Percentiles rank a stretch among this genome's conserved stretches.
Evolutionary conservation across 2,888 invertebrate genomes (phyloP).

Genomic region (Tridacna crocea): DNA sequence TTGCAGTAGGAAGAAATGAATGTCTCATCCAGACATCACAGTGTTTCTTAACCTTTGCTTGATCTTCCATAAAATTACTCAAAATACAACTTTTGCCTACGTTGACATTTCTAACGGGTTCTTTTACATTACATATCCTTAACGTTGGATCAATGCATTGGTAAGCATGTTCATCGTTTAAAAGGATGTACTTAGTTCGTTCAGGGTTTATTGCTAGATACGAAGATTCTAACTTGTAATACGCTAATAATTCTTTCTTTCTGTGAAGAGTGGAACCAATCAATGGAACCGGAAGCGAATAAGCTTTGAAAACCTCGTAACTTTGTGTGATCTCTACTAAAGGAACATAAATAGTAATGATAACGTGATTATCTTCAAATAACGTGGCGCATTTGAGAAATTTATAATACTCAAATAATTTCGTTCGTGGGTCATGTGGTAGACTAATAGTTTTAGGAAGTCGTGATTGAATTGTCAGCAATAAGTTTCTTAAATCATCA

Average conservation of each 20-base stretch:
- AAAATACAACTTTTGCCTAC: constrained; percentile 14
- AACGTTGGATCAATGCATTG: not conserved
- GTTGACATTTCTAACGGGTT: constrained; percentile 13
- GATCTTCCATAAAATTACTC: constrained; percentile 1
- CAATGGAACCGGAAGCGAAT: not conserved
- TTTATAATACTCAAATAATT: not conserved
- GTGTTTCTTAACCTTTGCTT: constrained; percentile 12
- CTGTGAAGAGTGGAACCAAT: not conserved
- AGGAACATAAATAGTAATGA: not conserved
- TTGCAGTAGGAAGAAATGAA: constrained; percentile 2
- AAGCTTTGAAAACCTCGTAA: constrained; percentile 2
- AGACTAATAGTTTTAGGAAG: not conserved
- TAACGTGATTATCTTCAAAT: constrained; percentile 2
- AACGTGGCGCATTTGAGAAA: not conserved
- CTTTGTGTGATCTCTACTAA: not conserved
- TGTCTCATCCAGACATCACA: constrained; percentile 18
- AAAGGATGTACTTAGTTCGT: not conserved
- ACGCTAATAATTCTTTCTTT: not conserved
- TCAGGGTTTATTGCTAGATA: constrained; percentile 10
- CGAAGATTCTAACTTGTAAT: not conserved
- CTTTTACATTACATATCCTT: constrained; percentile 10
- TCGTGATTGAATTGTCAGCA: not conserved
- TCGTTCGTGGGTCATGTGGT: not conserved
- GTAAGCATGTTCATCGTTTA: not conserved
- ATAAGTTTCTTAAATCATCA: not conserved